Percentiles rank a stretch among this genome's conserved stretches.
These are phyloP conservation scores for Catamblyrhynchus diadema DNA, from an alignment of 2,797 vertebrate genomes.

Conservation along the genomic window DNA sequence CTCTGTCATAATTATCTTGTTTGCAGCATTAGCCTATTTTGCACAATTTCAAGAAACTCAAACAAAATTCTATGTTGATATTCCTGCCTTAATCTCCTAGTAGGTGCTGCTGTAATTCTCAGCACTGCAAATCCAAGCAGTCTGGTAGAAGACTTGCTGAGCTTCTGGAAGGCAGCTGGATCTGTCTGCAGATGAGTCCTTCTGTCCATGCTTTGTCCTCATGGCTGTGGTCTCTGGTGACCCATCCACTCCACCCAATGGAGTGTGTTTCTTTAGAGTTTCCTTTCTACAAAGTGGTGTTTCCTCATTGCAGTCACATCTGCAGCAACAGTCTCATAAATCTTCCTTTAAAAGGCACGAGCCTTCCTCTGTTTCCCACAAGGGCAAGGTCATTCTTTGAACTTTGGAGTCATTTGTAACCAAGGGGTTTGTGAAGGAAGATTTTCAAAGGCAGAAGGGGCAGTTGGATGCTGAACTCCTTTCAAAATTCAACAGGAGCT, in stretches of 20 bases:
- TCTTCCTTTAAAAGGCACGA: constrained; percentile 66
- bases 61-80: neutral
- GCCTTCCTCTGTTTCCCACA: constrained; percentile 61
- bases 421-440: constrained; percentile 15
- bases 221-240: neutral
- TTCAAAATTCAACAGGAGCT: constrained; percentile 5
- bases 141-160: neutral
- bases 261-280: constrained; percentile 48
- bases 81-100: neutral
- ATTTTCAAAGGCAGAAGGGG: constrained; percentile 48
- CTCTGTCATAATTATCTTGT: neutral
- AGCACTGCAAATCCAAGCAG: neutral
- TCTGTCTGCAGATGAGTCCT: neutral
- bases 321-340: constrained; percentile 56
- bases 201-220: neutral
- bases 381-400: constrained; percentile 69
- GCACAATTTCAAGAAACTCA: neutral
- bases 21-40: neutral
- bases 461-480: constrained; percentile 29
- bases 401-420: constrained; percentile 66
- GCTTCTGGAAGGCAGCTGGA: neutral
- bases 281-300: constrained; percentile 48
- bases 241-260: constrained; percentile 17
- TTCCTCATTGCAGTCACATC: constrained; percentile 57
- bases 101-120: neutral